Conservation (phyloP, 2,797 vertebrate species). For the Gobionotothen gibberifrons region DNA sequence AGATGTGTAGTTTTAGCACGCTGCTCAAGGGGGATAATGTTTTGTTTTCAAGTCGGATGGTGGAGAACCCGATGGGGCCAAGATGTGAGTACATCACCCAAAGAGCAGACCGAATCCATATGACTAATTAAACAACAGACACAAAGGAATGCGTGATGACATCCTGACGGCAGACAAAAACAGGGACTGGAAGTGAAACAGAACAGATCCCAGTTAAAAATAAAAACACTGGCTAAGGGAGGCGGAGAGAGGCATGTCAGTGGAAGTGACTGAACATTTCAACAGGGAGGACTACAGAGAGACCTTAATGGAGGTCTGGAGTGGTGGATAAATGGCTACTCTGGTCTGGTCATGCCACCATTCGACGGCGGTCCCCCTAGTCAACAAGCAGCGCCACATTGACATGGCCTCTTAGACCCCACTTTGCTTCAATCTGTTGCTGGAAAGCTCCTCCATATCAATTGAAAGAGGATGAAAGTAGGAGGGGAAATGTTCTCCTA, state of each 20-base stretch:
- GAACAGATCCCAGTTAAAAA: conserved; percentile 56
- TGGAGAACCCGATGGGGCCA: conserved; percentile 50
- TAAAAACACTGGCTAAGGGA: conserved; percentile 31
- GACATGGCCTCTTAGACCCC: conserved; percentile 54
- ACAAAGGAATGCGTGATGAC: conserved; percentile 61
- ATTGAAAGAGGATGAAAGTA: conserved; percentile 52
- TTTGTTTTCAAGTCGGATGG: conserved; percentile 71
- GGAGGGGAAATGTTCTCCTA: conserved; percentile 54
- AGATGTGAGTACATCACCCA: conserved; percentile 50
- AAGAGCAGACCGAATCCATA: conserved; percentile 47
- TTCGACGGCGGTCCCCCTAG: conserved; percentile 47
- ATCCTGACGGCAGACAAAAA: conserved; percentile 53
- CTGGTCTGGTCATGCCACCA: conserved; percentile 37
- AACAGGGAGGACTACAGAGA: conserved; percentile 39
- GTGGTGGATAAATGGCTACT: conserved; percentile 56
- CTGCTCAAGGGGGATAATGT: conserved; percentile 42
- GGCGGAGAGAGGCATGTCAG: conserved; percentile 26
- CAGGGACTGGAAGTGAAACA: conserved; percentile 49
- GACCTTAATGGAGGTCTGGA: conserved; percentile 58
- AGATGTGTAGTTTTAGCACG: conserved; percentile 63
- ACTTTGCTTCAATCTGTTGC: conserved; percentile 64
- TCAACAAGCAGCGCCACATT: conserved; percentile 54
- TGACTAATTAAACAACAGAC: conserved; percentile 70
- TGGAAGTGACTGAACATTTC: conserved; percentile 37
- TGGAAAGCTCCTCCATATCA: conserved; percentile 49